Evolutionary conservation across 2,113 vertebrate species (phyloP).

Genomic region (human (Homo sapiens)): DNA sequence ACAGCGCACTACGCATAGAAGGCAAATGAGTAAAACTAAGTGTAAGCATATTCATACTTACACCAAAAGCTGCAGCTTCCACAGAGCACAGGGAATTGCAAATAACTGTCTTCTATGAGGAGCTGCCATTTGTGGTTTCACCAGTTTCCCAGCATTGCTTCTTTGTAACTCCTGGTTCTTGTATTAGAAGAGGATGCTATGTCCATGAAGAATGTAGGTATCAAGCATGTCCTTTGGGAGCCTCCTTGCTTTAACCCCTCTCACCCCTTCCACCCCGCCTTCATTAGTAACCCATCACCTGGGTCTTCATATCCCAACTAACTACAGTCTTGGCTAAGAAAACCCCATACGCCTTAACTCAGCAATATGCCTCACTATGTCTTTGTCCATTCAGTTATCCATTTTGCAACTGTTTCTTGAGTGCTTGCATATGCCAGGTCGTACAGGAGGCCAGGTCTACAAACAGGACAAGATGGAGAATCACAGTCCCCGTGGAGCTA

Average conservation of each 20-base stretch:
- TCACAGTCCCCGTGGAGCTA: background rate
- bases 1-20: rapidly evolving
- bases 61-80: background rate
- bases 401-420: background rate
- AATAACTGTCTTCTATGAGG: too few species aligned
- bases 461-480: too few species aligned
- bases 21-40: background rate
- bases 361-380: background rate
- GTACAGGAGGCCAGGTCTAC: background rate
- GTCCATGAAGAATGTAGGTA: background rate
- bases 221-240: background rate
- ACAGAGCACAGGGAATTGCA: too few species aligned
- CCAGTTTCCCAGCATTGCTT: background rate
- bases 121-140: background rate
- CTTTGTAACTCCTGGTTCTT: background rate
- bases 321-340: background rate
- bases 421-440: background rate
- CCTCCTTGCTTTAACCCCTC: background rate
- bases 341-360: background rate
- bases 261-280: background rate
- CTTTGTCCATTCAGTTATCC: background rate
- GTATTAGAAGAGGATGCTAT: background rate
- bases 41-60: background rate
- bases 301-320: background rate
- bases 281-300: background rate